Evolutionary conservation across 1,140 invertebrate genomes (phyloP).

Genomic region (Heliothis subflexa): DNA sequence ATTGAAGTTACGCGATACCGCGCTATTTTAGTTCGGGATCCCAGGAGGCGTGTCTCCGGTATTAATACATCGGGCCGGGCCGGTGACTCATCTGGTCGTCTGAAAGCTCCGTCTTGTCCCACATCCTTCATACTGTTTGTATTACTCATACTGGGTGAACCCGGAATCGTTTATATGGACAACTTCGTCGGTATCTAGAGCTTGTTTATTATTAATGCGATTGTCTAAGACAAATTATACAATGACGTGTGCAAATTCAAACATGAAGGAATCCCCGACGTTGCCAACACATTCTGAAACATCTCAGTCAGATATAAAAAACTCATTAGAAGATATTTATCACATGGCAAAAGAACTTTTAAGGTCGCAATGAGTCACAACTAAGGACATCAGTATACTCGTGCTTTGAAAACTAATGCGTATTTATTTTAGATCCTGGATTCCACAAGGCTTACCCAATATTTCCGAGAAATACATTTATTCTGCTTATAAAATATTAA

Average conservation of each 20-base stretch:
- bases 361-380: slow-evolving; percentile 31
- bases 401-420: slow-evolving; percentile 35
- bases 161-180: slow-evolving; percentile 70
- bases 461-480: slow-evolving; percentile 1
- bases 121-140: slow-evolving; percentile 77
- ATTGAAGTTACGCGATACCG: slow-evolving; percentile 75
- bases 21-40: slow-evolving; percentile 78
- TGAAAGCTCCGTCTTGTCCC: slow-evolving; percentile 80
- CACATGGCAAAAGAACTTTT: slow-evolving; percentile 12
- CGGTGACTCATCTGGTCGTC: slow-evolving; percentile 78
- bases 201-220: slow-evolving; percentile 44
- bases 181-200: slow-evolving; percentile 52
- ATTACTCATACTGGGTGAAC: slow-evolving; percentile 80
- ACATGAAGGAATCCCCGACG: slow-evolving; percentile 27
- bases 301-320: slow-evolving; percentile 41
- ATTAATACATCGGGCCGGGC: slow-evolving; percentile 76
- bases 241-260: slow-evolving; percentile 27
- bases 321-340: slow-evolving; percentile 37
- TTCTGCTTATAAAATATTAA: slow-evolving; percentile 16
- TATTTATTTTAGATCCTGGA: slow-evolving; percentile 42
- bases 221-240: slow-evolving; percentile 39
- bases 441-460: slow-evolving; percentile 27
- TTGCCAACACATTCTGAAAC: slow-evolving; percentile 34
- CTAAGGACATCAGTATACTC: slow-evolving; percentile 22
- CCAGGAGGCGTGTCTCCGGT: slow-evolving; percentile 83